Evolutionary conservation across 1,140 invertebrate genomes (phyloP), one percentile per base, ranked within the genome.

Genomic region (Scaptomyza graminum): DNA sequence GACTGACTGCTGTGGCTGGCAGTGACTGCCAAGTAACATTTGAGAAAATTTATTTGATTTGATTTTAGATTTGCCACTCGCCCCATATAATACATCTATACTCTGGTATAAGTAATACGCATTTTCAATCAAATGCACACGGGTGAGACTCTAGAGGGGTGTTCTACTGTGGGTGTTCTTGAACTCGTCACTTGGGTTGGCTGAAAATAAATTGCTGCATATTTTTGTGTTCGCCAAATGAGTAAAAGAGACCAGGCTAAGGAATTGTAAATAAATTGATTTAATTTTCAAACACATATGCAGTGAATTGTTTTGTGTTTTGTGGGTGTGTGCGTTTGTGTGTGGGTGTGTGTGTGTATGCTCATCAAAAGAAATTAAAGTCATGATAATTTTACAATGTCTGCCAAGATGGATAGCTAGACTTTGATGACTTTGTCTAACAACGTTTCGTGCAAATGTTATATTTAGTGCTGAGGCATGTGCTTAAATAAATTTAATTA

Each of bases 31-130:
- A 71, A 80, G 81, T 77, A 87, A 71, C 81, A 74, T 85, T 85
- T 85, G 77, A 81, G 81, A 85, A 85, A 85, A 85, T 85, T 85
- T 74, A 85, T 85, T 85, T 85, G 82, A 85, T 85, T 85, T 85
- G 77, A 85, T 85, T 85, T 81, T 77, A 87, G 82, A 87, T 87
- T 85, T 85, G 76, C 81, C 81, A 74, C 74, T 74, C 81, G 81
- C 68, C 80, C 67, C 73, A 76, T 65, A 76, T 67, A 75, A 49
- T 52, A 71, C 47, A 66, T 34, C 31, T 70, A 78, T 64, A 57
- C 75, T 83, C 8, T 46, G 75, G 49, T 72, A 67, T 84, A 75
- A 83, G 79, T 83, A 84, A 83, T 83, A 80, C 80, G 73, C 66
- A 75, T 87, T 81, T 85, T 87, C 82, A 85, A 85, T 85, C 77